phyloP scores from a whole-genome alignment of 2,113 vertebrate genomes.

The Rhegmatorhina hoffmannsi region DNA sequence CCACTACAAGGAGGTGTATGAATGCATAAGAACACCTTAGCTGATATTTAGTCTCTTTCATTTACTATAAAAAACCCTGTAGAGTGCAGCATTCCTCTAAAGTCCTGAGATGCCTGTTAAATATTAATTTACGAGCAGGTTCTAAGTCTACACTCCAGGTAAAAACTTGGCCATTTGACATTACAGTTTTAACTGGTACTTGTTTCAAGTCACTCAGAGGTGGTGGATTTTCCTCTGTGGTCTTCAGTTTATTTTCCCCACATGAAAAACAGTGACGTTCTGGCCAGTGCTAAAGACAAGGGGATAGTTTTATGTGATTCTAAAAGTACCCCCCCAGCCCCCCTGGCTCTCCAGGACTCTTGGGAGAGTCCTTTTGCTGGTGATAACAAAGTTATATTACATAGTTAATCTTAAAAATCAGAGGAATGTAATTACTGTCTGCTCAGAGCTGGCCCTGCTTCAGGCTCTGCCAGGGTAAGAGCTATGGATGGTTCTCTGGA shows the following conservation, averaged over 20 bases:
- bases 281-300: not conserved
- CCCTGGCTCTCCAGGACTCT: not conserved
- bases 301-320: not conserved
- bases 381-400: not conserved
- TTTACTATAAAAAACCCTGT: not conserved
- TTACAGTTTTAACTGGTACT: not conserved
- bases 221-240: not conserved
- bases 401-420: not conserved
- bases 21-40: not conserved
- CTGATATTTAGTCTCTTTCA: not conserved
- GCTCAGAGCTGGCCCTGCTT: not conserved
- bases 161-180: not conserved
- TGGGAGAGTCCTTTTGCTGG: not conserved
- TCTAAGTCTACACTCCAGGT: not conserved
- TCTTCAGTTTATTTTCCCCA: not conserved
- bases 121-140: not conserved
- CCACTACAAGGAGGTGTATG: not conserved
- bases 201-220: not conserved
- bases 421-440: not conserved
- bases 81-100: not conserved
- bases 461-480: not conserved
- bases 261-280: not conserved
- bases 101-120: not conserved
- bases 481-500: not conserved
- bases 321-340: not conserved